Conservation (phyloP, 2,888 invertebrate species). For the Hymenopus coronatus region DNA sequence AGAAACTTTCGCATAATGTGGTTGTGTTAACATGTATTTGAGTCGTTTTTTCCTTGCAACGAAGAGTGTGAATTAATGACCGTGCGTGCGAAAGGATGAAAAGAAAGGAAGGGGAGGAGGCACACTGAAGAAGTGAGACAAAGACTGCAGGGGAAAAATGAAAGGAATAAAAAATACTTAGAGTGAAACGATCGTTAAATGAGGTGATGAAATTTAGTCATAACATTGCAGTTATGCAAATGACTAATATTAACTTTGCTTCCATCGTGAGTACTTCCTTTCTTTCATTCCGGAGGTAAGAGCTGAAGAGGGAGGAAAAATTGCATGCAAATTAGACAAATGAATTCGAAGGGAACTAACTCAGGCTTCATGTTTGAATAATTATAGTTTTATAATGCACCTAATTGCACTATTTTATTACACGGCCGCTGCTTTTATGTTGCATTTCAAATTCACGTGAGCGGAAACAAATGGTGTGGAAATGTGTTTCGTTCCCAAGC, state of each 20-base stretch:
- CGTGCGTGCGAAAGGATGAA: constrained; percentile 4
- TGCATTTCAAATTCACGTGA: not conserved
- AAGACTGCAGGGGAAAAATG: not conserved
- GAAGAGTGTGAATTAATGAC: constrained; percentile 14
- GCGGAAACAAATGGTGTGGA: not conserved
- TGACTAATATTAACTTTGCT: constrained; percentile 2
- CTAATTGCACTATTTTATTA: constrained; percentile 15
- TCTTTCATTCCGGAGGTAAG: constrained; percentile 3
- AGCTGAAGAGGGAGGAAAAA: not conserved
- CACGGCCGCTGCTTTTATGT: not conserved
- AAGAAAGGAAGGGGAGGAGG: constrained; percentile 4
- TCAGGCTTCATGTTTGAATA: constrained; percentile 14
- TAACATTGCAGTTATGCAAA: constrained; percentile 30
- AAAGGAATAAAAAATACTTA: constrained; percentile 20
- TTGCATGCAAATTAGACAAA: constrained; percentile 18
- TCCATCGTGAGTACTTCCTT: not conserved
- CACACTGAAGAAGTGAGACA: constrained; percentile 1
- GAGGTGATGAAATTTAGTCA: constrained; percentile 30
- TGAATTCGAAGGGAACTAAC: not conserved
- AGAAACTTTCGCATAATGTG: not conserved
- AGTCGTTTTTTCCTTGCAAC: not conserved
- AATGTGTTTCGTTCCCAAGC: not conserved
- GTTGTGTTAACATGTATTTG: not conserved
- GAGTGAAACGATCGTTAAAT: constrained; percentile 29
- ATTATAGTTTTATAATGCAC: constrained; percentile 15